Conservation (phyloP, 2,888 invertebrate genomes). For the Melieria crassipennis region DNA sequence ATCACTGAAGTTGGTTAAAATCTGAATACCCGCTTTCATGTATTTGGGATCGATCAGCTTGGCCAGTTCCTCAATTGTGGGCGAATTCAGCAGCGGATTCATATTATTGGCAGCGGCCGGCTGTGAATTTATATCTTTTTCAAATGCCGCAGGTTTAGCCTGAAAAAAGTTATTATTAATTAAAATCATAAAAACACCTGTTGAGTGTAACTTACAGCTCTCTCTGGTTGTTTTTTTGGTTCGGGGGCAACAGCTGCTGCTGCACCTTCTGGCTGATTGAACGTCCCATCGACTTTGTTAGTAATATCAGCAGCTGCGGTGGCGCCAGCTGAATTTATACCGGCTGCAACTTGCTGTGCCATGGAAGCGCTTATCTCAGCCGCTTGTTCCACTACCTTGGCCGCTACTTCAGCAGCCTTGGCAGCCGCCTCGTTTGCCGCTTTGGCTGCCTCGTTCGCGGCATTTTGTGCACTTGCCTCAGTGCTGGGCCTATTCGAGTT, state of each 20-base stretch:
- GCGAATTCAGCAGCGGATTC: constrained; percentile 43
- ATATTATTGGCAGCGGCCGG: constrained; percentile 21
- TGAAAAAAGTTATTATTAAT: constrained; percentile 1
- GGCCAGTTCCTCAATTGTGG: constrained; percentile 48
- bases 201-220: constrained; percentile 25
- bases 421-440: constrained; percentile 34
- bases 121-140: constrained; percentile 1
- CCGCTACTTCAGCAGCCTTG: constrained; percentile 25
- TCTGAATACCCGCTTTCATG: constrained; percentile 61
- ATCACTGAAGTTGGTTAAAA: constrained; percentile 63
- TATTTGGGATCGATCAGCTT: constrained; percentile 59
- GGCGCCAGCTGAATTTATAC: background rate
- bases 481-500: constrained; percentile 21
- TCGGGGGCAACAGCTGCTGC: background rate
- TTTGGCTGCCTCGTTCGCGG: constrained; percentile 37
- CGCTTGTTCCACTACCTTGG: constrained; percentile 30
- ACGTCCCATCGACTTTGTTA: background rate
- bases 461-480: constrained; percentile 25
- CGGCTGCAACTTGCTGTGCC: constrained; percentile 10
- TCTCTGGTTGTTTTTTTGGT: background rate
- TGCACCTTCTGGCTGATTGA: constrained; percentile 10
- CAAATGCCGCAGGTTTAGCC: background rate
- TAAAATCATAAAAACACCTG: background rate
- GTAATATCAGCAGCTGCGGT: background rate
- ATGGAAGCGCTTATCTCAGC: constrained; percentile 37